Evolutionary conservation across 2,113 vertebrate genomes (phyloP), one percentile per base, ranked within the genome.

Genomic region (Alosa alosa): DNA sequence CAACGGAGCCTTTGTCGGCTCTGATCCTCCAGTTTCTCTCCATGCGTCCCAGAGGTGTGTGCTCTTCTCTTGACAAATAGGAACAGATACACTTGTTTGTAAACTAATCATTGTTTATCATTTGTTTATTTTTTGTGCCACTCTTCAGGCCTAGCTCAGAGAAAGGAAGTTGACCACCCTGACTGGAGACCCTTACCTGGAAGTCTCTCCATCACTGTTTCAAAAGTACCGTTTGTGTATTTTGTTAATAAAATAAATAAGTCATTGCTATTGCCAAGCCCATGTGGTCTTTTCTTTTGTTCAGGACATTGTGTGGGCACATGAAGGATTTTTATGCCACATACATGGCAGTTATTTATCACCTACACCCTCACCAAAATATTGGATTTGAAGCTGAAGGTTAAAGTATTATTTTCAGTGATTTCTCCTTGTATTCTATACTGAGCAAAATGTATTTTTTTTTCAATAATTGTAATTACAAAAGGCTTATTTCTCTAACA

Each of bases 1-100:
- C 0, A 97, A 97, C 0, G 91, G 94, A 6, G 98, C 92, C 0
- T 99, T 97, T 84, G 46, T 96, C 0, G 98, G 98, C 4, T 99
- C 97, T 39, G 93, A 99, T 83, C 94, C 97, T 3, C 98, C 98
- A 89, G 94, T 90, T 6, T 87, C 64, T 50, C 90, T 96, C 0
- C 88, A 85, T 88, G 82, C 89, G 1, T 47, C 85, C 39, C 60
- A 86, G 10, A 88, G 86, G 92, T 91, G 41, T 17, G 83, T 86
- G 31, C 10, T 39, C 13, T 4, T 78, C 0, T 10, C 64, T 4
- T 36, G n/a, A 36, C n/a, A 25, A 36, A 72, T 31, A 31, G 8
- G 18, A 57, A 57, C 17, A 20, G 13, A 2, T 31, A 25, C 57
- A n/a, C n/a, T 64, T n/a, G 22, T 64, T 64, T 68, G 64, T 68